Evolutionary conservation across 1,140 invertebrate species (phyloP).

Genomic region (Hylaeus anthracinus): DNA sequence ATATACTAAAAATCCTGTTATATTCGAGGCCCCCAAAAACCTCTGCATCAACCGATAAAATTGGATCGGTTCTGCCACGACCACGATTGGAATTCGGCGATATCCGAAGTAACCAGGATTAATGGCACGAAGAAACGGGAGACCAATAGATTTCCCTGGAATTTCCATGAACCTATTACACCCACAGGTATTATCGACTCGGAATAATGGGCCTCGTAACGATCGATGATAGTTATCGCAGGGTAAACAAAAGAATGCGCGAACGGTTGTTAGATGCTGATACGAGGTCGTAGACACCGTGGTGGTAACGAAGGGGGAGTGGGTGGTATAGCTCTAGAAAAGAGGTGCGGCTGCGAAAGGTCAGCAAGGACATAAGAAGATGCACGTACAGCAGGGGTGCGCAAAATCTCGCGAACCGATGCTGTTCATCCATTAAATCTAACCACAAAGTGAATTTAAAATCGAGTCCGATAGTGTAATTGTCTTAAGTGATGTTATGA

Average conservation of each 20-base stretch:
- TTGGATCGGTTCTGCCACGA: conserved; percentile 13
- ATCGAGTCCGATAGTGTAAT: no score
- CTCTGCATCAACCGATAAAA: conserved; percentile 27
- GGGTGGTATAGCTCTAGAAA: conserved; percentile 12
- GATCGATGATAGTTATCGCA: conserved; percentile 60
- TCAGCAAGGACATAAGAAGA: conserved; percentile 23
- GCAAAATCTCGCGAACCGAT: no score
- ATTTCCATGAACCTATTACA: conserved; percentile 56
- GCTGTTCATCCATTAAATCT: no score
- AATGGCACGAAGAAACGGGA: conserved; percentile 13
- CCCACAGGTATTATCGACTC: conserved; percentile 36
- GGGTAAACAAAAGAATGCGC: conserved; percentile 57
- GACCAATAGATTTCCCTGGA: conserved; percentile 26
- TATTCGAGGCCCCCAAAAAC: no score
- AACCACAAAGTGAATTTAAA: no score
- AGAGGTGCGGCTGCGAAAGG: conserved; percentile 2
- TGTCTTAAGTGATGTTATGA: no score
- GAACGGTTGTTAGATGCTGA: conserved; percentile 51
- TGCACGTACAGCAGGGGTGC: not conserved
- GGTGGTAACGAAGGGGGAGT: conserved; percentile 11
- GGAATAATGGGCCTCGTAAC: conserved; percentile 47
- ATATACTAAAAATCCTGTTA: no score
- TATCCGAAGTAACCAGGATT: conserved; percentile 29
- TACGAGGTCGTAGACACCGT: conserved; percentile 48
- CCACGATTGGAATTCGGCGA: conserved; percentile 6